Conservation (phyloP, 2,113 vertebrate genomes). For the Cervus canadensis region DNA sequence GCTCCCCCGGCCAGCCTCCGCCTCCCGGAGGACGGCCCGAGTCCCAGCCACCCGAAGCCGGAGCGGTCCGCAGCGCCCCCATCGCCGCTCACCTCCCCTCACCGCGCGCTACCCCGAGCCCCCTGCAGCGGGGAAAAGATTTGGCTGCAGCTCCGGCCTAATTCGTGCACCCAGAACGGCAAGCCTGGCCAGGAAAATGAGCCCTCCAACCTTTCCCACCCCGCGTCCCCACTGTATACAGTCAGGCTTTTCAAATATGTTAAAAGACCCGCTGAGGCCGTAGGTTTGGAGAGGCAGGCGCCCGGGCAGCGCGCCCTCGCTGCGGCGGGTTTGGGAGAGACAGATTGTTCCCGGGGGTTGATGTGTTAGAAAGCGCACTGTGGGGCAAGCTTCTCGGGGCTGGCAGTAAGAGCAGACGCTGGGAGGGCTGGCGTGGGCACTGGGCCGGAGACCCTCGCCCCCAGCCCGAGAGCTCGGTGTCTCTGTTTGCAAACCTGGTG, state of each 20-base stretch:
- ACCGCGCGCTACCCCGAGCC: neutral
- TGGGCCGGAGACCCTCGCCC: neutral
- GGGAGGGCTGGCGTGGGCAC: neutral
- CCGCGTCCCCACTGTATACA: neutral
- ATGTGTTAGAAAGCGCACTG: constrained; percentile 5
- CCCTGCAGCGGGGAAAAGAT: neutral
- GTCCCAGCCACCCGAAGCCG: neutral
- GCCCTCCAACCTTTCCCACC: constrained; percentile 32
- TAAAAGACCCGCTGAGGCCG: neutral
- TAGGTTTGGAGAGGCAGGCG: neutral
- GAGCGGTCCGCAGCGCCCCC: neutral
- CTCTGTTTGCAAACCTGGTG: neutral
- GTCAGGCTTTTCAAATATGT: neutral
- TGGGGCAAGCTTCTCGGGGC: neutral
- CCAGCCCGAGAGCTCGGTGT: neutral
- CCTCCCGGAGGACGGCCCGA: neutral
- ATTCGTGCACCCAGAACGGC: neutral
- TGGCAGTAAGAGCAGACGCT: constrained; percentile 15
- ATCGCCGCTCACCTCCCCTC: neutral
- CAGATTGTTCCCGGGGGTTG: neutral
- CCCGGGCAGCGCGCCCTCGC: neutral
- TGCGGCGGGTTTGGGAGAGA: neutral
- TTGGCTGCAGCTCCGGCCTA: constrained; percentile 51
- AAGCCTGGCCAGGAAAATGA: neutral
- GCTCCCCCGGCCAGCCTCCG: neutral